Conservation (phyloP, 2,888 invertebrate species). For the Thelaira solivaga region DNA sequence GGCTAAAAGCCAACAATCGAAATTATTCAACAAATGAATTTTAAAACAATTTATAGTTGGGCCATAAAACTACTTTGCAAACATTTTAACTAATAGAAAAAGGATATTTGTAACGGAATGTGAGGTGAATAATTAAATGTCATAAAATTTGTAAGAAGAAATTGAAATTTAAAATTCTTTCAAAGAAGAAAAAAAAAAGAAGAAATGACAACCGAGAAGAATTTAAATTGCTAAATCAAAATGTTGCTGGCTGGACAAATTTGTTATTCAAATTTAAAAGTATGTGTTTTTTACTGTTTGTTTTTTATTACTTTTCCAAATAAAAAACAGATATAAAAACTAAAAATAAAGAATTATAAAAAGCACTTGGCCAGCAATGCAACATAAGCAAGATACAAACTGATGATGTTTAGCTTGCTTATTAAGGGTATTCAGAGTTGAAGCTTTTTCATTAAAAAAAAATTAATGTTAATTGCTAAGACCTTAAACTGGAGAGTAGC, state of each 20-base stretch:
- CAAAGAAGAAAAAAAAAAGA: background rate
- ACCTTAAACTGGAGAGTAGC: too few species aligned
- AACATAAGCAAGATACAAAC: background rate
- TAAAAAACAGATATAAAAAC: background rate
- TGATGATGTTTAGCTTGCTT: background rate
- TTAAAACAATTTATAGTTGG: slow-evolving; percentile 51
- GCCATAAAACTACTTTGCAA: slow-evolving; percentile 50
- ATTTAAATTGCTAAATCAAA: slow-evolving; percentile 11
- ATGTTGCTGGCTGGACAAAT: slow-evolving; percentile 6
- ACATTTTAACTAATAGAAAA: slow-evolving; percentile 49
- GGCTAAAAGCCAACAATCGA: slow-evolving; percentile 45
- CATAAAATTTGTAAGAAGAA: slow-evolving; percentile 48
- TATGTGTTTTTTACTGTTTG: too few species aligned
- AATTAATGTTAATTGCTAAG: too few species aligned
- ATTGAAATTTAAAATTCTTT: too few species aligned
- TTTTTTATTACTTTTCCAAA: background rate
- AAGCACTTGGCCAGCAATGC: background rate
- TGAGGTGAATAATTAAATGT: slow-evolving; percentile 55
- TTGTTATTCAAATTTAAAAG: slow-evolving; percentile 28
- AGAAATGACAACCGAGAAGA: background rate
- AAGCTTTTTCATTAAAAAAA: too few species aligned
- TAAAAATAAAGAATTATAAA: background rate
- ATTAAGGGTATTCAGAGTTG: slow-evolving; percentile 11
- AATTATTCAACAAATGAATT: slow-evolving; percentile 55
- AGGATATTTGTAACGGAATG: slow-evolving; percentile 53